Percentiles rank a stretch among this genome's conserved stretches.
phyloP scores from a whole-genome alignment of 1,140 invertebrate species.

The Zaprionus africanus region DNA sequence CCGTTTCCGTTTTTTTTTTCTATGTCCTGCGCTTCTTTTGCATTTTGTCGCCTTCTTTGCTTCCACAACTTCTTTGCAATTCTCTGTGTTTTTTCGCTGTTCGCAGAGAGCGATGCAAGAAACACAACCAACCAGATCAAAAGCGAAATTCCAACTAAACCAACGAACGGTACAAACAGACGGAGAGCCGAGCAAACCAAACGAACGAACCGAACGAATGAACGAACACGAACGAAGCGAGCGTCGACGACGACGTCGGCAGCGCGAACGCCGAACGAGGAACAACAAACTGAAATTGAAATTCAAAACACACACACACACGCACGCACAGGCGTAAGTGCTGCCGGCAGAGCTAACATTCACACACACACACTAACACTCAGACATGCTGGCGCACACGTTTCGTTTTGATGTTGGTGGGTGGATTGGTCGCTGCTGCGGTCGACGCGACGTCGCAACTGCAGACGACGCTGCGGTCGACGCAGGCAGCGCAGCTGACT shows the following conservation, averaged over 20 bases:
- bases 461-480: not conserved
- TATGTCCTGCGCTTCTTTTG: slow-evolving; percentile 43
- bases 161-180: slow-evolving; percentile 38
- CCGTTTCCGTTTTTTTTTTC: slow-evolving; percentile 17
- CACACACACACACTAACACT: slow-evolving; percentile 6
- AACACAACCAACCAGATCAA: slow-evolving; percentile 74
- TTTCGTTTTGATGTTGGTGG: slow-evolving; percentile 26
- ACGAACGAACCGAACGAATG: slow-evolving; percentile 6
- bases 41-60: slow-evolving; percentile 36
- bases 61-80: slow-evolving; percentile 14
- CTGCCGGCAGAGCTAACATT: slow-evolving; percentile 34
- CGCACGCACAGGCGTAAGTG: not conserved
- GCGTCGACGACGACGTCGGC: slow-evolving; percentile 8
- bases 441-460: slow-evolving; percentile 24
- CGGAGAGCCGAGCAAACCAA: slow-evolving; percentile 10
- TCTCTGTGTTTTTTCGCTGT: slow-evolving; percentile 12
- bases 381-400: slow-evolving; percentile 7
- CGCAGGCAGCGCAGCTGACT: slow-evolving; percentile 36
- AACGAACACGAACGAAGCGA: slow-evolving; percentile 9
- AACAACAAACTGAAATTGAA: slow-evolving; percentile 45
- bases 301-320: slow-evolving; percentile 29
- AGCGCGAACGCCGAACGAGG: slow-evolving; percentile 9
- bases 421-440: slow-evolving; percentile 8
- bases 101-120: slow-evolving; percentile 45
- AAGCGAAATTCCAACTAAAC: slow-evolving; percentile 69